Percentiles rank a stretch among this genome's conserved stretches.
phyloP scores from a whole-genome alignment of 2,797 vertebrate species.

The Premnoplex brunnescens region DNA sequence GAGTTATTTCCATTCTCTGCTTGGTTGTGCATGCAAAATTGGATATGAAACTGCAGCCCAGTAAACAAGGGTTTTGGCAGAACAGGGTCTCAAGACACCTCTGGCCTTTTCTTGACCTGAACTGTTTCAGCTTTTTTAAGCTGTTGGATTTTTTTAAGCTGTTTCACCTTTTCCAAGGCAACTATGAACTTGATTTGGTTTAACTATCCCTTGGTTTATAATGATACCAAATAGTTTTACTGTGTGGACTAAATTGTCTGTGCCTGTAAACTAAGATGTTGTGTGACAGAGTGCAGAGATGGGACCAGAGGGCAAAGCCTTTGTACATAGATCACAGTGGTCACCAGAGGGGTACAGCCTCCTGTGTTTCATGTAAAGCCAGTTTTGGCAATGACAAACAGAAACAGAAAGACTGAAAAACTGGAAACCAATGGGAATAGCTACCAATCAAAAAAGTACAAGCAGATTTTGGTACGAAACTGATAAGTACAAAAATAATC shows the following conservation, averaged over 20 bases:
- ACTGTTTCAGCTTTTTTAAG: neutral
- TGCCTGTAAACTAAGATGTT: rapidly evolving
- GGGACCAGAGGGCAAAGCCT: neutral
- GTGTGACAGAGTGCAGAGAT: rapidly evolving
- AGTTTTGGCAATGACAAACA: neutral
- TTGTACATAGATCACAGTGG: neutral
- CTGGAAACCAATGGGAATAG: neutral
- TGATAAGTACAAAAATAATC: neutral
- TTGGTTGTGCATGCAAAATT: neutral
- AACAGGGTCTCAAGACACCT: neutral
- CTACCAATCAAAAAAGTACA: neutral
- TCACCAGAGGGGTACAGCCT: neutral
- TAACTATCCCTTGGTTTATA: neutral
- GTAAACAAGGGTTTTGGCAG: neutral
- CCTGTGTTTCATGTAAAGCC: neutral
- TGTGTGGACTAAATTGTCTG: neutral
- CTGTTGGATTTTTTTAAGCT: neutral
- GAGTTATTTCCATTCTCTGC: neutral
- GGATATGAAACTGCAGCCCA: neutral
- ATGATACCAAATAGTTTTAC: neutral
- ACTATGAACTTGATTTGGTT: neutral
- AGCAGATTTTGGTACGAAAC: neutral
- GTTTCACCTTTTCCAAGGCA: neutral
- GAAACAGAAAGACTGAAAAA: neutral
- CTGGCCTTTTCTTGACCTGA: neutral